phyloP scores from a whole-genome alignment of 2,888 invertebrate species.

The Cetonia aurata region DNA sequence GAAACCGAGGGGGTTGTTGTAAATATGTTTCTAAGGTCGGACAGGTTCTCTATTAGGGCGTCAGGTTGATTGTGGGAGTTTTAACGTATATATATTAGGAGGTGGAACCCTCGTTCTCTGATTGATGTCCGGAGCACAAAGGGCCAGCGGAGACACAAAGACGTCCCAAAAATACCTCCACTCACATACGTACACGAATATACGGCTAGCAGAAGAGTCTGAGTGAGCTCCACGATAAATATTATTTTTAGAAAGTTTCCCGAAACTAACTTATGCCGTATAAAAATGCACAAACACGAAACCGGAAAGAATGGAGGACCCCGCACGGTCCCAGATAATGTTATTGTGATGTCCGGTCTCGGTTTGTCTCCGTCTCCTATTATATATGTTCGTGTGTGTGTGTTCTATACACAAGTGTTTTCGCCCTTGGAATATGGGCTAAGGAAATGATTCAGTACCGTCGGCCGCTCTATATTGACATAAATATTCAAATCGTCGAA shows the following conservation, averaged over 20 bases:
- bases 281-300: constrained; percentile 63
- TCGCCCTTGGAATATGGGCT: constrained; percentile 16
- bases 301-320: constrained; percentile 40
- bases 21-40: constrained; percentile 46
- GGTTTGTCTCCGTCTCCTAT: constrained; percentile 36
- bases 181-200: constrained; percentile 13
- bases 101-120: constrained; percentile 44
- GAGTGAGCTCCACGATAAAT: constrained; percentile 59
- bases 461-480: constrained; percentile 32
- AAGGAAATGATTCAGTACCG: constrained; percentile 40
- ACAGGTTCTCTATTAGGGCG: constrained; percentile 43
- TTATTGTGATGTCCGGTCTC: constrained; percentile 60
- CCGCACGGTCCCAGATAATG: constrained; percentile 54
- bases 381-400: constrained; percentile 2
- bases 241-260: constrained; percentile 63
- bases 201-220: constrained; percentile 35
- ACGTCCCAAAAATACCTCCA: constrained; percentile 51
- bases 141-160: constrained; percentile 53
- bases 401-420: constrained; percentile 39
- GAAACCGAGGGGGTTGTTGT: constrained; percentile 23
- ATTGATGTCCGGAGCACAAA: constrained; percentile 53
- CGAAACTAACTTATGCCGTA: constrained; percentile 59
- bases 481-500: constrained; percentile 40
- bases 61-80: constrained; percentile 46
- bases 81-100: neutral